Conservation (phyloP, 1,140 invertebrate genomes). For the Euglossa dilemma region DNA sequence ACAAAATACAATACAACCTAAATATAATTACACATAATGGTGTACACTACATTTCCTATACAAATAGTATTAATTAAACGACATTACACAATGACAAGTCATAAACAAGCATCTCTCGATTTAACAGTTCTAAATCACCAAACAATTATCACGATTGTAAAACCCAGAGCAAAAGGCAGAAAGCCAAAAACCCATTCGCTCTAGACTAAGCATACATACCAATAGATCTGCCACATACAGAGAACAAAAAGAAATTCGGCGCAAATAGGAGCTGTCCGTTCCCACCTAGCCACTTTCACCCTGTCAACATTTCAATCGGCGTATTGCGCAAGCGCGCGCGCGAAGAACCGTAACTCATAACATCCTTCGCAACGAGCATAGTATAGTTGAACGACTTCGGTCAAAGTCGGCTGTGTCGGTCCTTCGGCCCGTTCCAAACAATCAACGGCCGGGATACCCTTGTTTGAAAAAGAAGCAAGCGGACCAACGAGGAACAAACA, state of each 20-base stretch:
- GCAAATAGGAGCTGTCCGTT: neutral
- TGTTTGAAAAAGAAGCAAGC: neutral
- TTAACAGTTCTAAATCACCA: too few relatives aligned
- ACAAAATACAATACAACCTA: too few relatives aligned
- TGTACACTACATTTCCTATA: too few relatives aligned
- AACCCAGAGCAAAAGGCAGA: too few relatives aligned
- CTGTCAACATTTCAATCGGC: conserved; percentile 11
- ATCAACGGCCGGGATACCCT: too few relatives aligned
- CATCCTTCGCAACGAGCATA: neutral
- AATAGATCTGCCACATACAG: too few relatives aligned
- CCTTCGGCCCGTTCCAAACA: neutral
- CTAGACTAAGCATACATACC: neutral
- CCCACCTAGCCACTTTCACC: conserved; percentile 27
- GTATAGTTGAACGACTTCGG: conserved; percentile 9
- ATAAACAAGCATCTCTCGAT: too few relatives aligned
- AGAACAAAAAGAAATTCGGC: conserved; percentile 6
- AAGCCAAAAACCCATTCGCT: neutral
- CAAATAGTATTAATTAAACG: too few relatives aligned
- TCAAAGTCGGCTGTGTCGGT: neutral
- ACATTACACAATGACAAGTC: too few relatives aligned
- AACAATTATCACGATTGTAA: too few relatives aligned
- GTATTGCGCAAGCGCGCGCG: conserved; percentile 13
- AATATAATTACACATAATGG: too few relatives aligned
- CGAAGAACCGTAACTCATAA: conserved; percentile 21
- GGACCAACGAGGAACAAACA: neutral